These are phyloP conservation scores for Hippocampus barbouri DNA, from an alignment of 2,113 vertebrate species.

Conservation along the genomic window DNA sequence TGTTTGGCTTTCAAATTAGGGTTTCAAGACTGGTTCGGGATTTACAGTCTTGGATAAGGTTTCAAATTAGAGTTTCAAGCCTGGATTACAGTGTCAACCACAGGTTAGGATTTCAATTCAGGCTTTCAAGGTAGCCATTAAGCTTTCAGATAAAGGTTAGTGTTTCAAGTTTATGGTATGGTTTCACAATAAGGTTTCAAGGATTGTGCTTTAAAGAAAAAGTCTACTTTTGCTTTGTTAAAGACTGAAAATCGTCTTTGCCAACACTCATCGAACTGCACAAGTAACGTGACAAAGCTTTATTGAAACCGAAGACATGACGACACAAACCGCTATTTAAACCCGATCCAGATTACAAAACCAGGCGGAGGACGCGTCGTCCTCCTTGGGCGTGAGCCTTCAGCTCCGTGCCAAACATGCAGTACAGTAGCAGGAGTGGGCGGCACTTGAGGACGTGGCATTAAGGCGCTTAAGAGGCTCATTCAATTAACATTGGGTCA, in stretches of 20 bases:
- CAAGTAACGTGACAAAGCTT: background rate
- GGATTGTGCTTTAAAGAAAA: background rate
- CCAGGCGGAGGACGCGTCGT: background rate
- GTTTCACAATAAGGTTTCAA: background rate
- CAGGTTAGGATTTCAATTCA: background rate
- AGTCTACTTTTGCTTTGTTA: background rate
- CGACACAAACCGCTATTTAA: background rate
- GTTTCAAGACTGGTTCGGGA: background rate
- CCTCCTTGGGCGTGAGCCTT: background rate
- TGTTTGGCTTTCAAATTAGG: too few species aligned
- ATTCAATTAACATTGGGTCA: slow-evolving; percentile 2
- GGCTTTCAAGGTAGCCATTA: background rate
- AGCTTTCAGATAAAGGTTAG: background rate
- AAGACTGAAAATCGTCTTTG: background rate
- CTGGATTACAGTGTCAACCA: background rate
- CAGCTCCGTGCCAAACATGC: background rate
- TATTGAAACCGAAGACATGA: background rate
- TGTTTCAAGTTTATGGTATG: background rate
- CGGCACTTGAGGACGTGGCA: slow-evolving; percentile 2
- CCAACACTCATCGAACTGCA: background rate
- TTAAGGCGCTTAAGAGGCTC: slow-evolving; percentile 1
- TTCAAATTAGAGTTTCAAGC: background rate
- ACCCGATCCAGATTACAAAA: background rate
- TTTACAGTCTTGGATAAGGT: background rate
- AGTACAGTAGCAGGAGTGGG: background rate